These are phyloP conservation scores for Mormyrus proboscirostris DNA, from an alignment of 2,797 vertebrate species.

Conservation along the genomic window DNA sequence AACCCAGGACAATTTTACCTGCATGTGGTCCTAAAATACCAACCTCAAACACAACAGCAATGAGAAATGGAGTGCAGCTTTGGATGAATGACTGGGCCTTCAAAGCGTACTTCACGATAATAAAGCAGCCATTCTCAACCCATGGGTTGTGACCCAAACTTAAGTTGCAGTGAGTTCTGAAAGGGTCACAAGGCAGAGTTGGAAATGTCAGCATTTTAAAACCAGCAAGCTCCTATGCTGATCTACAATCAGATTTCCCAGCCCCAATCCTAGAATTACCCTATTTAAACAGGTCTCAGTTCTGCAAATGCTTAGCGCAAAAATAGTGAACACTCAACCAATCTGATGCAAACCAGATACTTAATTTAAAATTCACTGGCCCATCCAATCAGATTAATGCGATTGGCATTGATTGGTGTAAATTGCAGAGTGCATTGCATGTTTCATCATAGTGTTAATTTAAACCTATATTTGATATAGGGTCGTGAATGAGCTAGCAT, in stretches of 20 bases:
- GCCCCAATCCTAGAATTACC: neutral
- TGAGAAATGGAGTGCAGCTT: neutral
- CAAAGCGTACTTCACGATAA: neutral
- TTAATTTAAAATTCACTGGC: neutral
- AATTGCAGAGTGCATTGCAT: neutral
- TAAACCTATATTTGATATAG: neutral
- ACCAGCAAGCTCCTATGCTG: neutral
- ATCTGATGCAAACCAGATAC: neutral
- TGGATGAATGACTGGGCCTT: neutral
- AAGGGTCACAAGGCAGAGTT: neutral
- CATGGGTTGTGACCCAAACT: neutral
- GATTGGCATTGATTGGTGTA: neutral
- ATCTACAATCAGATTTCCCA: neutral
- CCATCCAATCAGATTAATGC: neutral
- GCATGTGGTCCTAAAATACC: neutral
- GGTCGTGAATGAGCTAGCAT: neutral
- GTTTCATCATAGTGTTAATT: neutral
- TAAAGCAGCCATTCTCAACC: neutral
- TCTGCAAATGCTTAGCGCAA: neutral
- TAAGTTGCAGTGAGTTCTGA: neutral
- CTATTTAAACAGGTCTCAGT: neutral
- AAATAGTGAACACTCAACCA: neutral
- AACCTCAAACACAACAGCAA: neutral
- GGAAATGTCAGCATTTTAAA: neutral
- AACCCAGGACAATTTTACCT: slow-evolving; percentile 6